Percentiles rank a stretch among this genome's conserved stretches.
Conservation (phyloP, 2,888 invertebrate genomes). For the Eudasyphora cyanicolor region DNA sequence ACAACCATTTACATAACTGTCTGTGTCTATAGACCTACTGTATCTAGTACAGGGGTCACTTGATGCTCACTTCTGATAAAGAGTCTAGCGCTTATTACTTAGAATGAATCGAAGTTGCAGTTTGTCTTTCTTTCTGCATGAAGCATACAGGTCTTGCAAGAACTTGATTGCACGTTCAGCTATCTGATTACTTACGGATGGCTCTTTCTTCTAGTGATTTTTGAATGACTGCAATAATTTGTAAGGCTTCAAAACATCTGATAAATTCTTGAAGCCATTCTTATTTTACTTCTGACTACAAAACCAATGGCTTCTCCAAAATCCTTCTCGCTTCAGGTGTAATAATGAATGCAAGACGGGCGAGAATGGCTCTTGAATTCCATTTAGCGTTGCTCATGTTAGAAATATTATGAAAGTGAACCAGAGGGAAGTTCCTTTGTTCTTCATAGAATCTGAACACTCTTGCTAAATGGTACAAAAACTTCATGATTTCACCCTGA, state of each 20-base stretch:
- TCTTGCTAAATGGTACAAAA: background rate
- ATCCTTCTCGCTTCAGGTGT: background rate
- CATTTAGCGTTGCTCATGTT: background rate
- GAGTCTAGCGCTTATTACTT: background rate
- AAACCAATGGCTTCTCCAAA: background rate
- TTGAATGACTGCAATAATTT: background rate
- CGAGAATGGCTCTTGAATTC: background rate
- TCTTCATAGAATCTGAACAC: slow-evolving; percentile 5
- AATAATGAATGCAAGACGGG: background rate
- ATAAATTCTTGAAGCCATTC: background rate
- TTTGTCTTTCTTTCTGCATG: background rate
- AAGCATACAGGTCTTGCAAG: background rate
- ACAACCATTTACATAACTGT: background rate
- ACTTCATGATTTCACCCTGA: background rate
- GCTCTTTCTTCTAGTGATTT: background rate
- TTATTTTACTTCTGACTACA: background rate
- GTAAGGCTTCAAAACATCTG: background rate
- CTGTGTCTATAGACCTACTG: background rate
- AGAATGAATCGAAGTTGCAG: slow-evolving; percentile 3
- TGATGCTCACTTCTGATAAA: background rate
- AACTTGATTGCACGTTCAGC: background rate
- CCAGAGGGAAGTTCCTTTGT: background rate
- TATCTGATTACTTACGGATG: background rate
- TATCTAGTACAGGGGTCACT: background rate
- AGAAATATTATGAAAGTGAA: background rate